Base-by-base conservation (phyloP, 2,113 vertebrate species). In the Pelecanus crispus region DNA sequence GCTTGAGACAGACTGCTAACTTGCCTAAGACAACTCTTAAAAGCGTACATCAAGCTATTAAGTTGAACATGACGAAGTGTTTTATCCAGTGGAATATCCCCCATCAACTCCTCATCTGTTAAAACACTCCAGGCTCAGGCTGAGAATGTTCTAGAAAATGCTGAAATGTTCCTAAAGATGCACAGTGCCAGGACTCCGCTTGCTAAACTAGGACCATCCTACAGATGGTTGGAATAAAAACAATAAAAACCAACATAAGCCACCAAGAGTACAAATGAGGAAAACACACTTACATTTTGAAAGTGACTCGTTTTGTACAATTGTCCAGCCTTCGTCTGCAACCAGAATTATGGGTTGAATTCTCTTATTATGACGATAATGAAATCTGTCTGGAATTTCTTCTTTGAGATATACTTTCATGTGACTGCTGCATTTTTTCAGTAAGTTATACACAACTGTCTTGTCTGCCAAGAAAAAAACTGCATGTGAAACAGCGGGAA, bases 311-410 rank as follows among this genome's bases (percentile, higher is more conserved):
- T 96, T 95, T 67, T 98, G 97, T 9, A 99, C 97, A 26, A 99
- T 99, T 18, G 99, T 99, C 99, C 99, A 99, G 81, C 99, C 99
- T 97, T 99, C 99, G 0, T 99, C 99, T 17, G 99, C 99, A 62
- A 99, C 94, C 93, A 99, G 94, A 74, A 99, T 97, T 89, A 99
- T 98, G n/a, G 99, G 99, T 61, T 99, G 99, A 94, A 99, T 98
- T 66, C 98, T 98, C 50, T 92, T 82, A 56, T 99, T 99, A 92
- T 98, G 97, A 66, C 95, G 98, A 95, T 99, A 99, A 95, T 99
- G 98, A 88, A 99, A 98, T 90, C 98, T 97, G 7, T 98, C 98
- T 28, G 99, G 99, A 92, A 99, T 99, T 61, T 97, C 95, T 72
- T 98, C 96, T 96, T 99, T 99, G 85, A 99, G 94, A 95, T 99